These are phyloP conservation scores for Argya squamiceps DNA, from an alignment of 2,797 vertebrate genomes.

Conservation along the genomic window DNA sequence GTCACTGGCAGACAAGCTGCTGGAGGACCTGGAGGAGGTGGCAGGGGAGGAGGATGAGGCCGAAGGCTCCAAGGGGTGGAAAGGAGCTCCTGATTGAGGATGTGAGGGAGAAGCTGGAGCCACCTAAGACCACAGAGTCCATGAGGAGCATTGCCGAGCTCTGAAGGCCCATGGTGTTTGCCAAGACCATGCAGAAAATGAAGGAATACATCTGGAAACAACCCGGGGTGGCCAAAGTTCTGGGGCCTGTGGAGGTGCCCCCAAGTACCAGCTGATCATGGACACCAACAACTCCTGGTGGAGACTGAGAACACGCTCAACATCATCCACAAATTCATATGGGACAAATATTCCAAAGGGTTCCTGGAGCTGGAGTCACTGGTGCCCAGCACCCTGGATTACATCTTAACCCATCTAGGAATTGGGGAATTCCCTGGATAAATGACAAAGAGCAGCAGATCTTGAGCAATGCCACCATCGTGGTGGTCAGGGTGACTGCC, in stretches of 20 bases:
- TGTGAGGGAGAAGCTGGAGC: neutral
- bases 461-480: fast-evolving
- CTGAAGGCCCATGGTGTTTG: neutral
- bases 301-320: neutral
- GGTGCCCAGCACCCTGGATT: fast-evolving
- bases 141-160: fast-evolving
- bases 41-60: neutral
- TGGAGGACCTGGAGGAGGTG: no score
- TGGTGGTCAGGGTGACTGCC: neutral
- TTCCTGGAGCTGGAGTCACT: fast-evolving
- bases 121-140: fast-evolving
- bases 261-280: neutral
- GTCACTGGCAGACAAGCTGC: fast-evolving
- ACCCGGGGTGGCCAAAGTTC: fast-evolving
- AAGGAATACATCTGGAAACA: neutral
- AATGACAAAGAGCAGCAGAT: fast-evolving
- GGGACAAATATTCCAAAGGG: neutral
- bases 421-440: neutral
- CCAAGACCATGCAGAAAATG: neutral
- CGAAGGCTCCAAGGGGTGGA: fast-evolving
- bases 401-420: fast-evolving
- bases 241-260: neutral
- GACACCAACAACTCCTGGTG: neutral
- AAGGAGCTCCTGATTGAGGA: neutral
- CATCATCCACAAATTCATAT: neutral